Evolutionary conservation across 1,140 invertebrate genomes (phyloP), one percentile per base, ranked within the genome.

Genomic region (Achatina immaculata): DNA sequence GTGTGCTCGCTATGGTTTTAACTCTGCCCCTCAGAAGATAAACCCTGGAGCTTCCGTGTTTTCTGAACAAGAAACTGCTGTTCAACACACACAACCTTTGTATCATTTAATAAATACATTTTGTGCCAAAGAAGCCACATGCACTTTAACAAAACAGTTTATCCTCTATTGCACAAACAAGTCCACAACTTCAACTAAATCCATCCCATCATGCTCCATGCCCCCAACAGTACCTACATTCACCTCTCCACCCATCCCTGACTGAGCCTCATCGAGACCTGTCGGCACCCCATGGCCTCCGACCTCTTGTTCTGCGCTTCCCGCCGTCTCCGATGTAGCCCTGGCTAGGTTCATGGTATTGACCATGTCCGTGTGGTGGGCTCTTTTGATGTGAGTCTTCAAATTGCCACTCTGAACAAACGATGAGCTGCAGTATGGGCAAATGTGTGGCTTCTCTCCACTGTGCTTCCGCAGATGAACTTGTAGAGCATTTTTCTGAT

Each of bases 381-480:
- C 92, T 21, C 93, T 89, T 82, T 92, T 93, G 42, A 94, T 89
- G 86, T 94, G 94, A 3, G 93, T 93, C 83, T 93, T 93, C 0
- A 94, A 87, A 85, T 94, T 94, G 4, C 93, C 90, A 72, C 94
- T 94, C 84, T 94, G 94, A 0, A 93, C 92, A 82, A 97, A 96
- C 24, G 94, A 93, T 86, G 95, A 94, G 0, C 95, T 94, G 92
- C 95, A 96, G 88, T 95, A 95, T 34, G 94, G 94, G 92, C 96
- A 96, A 88, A 94, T 94, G 90, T 96, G 96, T 11, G 95, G 95
- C 82, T 95, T 93, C 31, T 94, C 95, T 62, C 95, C 95, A 31
- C 95, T 96, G 88, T 96, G 95, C 80, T 94, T 93, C 80, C 93
- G 90, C 80, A 90, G 88, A 83, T 89, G 91, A 31, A 90, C 87